These are phyloP conservation scores for Platycheirus albimanus DNA, from an alignment of 2,888 invertebrate species.

Conservation along the genomic window DNA sequence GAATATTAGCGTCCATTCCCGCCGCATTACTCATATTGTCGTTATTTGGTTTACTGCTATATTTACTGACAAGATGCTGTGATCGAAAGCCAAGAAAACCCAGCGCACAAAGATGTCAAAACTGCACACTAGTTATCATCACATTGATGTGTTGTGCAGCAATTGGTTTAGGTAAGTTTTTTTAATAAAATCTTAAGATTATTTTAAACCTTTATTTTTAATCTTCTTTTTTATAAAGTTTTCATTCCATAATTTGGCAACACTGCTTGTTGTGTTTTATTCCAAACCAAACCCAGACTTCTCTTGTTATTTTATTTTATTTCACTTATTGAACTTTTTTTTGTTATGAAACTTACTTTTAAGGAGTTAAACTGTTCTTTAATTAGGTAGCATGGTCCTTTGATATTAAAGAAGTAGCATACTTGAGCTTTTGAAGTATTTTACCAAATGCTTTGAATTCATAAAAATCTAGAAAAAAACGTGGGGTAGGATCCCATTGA, in stretches of 20 bases:
- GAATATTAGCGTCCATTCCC: conserved; percentile 95
- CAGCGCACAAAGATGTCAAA: conserved; percentile 82
- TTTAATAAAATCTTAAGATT: too few relatives aligned
- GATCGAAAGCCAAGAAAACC: conserved; percentile 92
- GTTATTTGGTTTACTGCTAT: conserved; percentile 93
- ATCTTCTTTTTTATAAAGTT: too few relatives aligned
- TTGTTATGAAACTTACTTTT: conserved; percentile 3
- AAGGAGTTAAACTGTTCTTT: background rate
- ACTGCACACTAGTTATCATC: conserved; percentile 82
- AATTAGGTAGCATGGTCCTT: background rate
- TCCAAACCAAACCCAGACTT: background rate
- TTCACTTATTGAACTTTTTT: background rate
- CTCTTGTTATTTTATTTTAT: background rate
- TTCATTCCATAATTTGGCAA: background rate
- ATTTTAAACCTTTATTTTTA: too few relatives aligned
- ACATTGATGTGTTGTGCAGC: conserved; percentile 95
- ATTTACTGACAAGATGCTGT: conserved; percentile 97
- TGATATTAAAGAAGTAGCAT: background rate
- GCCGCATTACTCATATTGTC: conserved; percentile 96
- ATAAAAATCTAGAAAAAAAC: background rate
- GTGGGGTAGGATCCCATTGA: too few relatives aligned
- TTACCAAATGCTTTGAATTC: background rate
- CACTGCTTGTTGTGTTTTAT: background rate
- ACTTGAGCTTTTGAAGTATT: conserved; percentile 1
- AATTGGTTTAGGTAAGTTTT: conserved; percentile 88